Conservation (phyloP, 2,797 vertebrate species). For the Poeciliopsis paucimaculata region DNA sequence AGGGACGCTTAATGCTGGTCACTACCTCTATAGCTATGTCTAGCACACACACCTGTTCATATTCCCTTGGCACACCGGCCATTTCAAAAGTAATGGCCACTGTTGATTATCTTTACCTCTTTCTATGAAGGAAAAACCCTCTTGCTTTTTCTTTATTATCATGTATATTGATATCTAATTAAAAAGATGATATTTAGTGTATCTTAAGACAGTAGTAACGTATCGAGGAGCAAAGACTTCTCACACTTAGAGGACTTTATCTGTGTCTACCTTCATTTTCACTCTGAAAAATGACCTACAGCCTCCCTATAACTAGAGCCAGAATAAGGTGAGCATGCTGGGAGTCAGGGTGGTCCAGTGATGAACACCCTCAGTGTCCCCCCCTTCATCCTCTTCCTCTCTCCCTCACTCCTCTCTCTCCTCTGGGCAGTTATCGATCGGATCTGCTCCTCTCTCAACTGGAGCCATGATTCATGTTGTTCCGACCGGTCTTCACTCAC, state of each 20-base stretch:
- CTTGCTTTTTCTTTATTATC: constrained; percentile 17
- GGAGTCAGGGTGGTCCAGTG: constrained; percentile 71
- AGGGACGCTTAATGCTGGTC: constrained; percentile 31
- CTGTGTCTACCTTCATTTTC: constrained; percentile 24
- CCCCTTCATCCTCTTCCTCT: constrained; percentile 54
- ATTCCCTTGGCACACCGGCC: constrained; percentile 58
- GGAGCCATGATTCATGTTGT: constrained; percentile 81
- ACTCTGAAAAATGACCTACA: constrained; percentile 21
- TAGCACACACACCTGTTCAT: constrained; percentile 22
- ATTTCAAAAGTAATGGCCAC: constrained; percentile 77
- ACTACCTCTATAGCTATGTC: constrained; percentile 33
- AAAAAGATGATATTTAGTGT: constrained; percentile 13
- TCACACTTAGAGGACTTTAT: constrained; percentile 8
- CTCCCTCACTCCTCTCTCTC: constrained; percentile 49
- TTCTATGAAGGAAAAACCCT: constrained; percentile 29
- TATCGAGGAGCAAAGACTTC: not conserved
- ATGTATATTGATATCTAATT: not conserved
- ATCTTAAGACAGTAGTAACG: not conserved
- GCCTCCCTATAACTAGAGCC: constrained; percentile 15
- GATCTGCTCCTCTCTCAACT: constrained; percentile 75
- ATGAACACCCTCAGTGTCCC: constrained; percentile 72
- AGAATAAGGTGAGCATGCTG: constrained; percentile 43
- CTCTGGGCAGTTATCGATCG: constrained; percentile 78
- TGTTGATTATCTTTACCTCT: constrained; percentile 52
- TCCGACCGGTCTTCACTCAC: constrained; percentile 74